Evolutionary conservation across 2,113 vertebrate genomes (phyloP), one percentile per base, ranked within the genome.

Genomic region (Megaceryle maxima): DNA sequence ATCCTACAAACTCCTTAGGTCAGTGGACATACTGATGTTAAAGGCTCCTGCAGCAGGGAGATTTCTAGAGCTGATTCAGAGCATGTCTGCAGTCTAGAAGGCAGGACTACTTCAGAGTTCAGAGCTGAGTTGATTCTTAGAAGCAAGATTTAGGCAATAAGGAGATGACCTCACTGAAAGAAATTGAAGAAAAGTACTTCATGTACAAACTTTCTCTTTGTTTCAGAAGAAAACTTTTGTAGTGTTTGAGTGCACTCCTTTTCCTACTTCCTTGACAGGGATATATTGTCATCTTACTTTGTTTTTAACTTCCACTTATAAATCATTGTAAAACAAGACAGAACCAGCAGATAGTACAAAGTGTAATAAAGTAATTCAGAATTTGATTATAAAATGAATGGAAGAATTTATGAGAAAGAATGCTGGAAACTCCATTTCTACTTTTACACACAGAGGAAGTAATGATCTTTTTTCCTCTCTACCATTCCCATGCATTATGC

Each of bases 311-410:
- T 88, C 59, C 41, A 55, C 50, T 77, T 90, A 66, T 59, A 93
- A 83, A 88, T 69, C 31, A 74, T 26, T 92, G 44, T 90, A 95
- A 95, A 93, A 94, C 72, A 94, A 95, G 92, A 94, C 44, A 88
- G 76, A 92, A 94, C 83, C 41, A 88, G 79, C 25, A 93, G 72
- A 93, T 74, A 92, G 72, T 24, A 88, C 35, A 41, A 81, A 78
- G n/a, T n/a, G 6, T 63, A 88, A 95, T 92, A 92, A 83, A 92
- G 50, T 88, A 7, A 79, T 92, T 86, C 59, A 93, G n/a, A 90
- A 62, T 55, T 4, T 83, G 64, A 73, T 83, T 88, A 48, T 76
- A 83, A 90, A 97, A 86, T n/a, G 11, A 93, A 74, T n/a, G 41
- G 50, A 93, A 67, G 37, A 83, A 77, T 88, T 86, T 90, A 83